Evolutionary conservation across 2,113 vertebrate genomes (phyloP), one percentile per base, ranked within the genome.

Genomic region (Rousettus leschenaultii): DNA sequence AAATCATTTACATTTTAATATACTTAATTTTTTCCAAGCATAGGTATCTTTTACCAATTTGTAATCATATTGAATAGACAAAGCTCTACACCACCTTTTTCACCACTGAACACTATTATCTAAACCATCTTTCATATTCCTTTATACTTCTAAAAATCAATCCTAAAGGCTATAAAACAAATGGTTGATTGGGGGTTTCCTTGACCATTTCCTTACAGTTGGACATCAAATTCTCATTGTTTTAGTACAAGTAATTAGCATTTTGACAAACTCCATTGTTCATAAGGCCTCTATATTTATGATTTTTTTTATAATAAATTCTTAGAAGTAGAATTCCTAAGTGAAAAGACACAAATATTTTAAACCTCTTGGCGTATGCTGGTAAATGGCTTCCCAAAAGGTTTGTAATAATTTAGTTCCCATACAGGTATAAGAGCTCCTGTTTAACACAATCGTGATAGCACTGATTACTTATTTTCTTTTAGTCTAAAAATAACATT

Each of bases 251-350:
- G 24, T 68, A 43, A 88, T 61, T 87, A 84, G 1, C 40, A 77
- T 40, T 71, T 38, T 66, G 8, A 78, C 85, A 95, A 94, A 94
- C 10, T 79, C 10, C 11, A 94, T 0, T 92, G 53, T 16, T 11
- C 30, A 75, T 53, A 75, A 75, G 38, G 24, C 21, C 61, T 80
- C 66, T 91, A 35, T 43, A 63, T 80, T 92, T 90, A 71, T 59
- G 35, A 75, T 40, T 84, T 71, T 75, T 93, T 88, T 55, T 10
- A 79, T 0, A 59, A 26, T 65, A 68, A 85, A 48, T 74, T 75
- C 38, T 95, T 51, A 79, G 35, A 88, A 86, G 51, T 18, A 95
- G 57, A 97, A 91, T 96, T 94, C n/a, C n/a, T 63, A 78, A 3
- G n/a, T 84, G 28, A 96, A 94, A 96, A 93, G 40, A 68, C 40